Evolutionary conservation across 2,113 vertebrate genomes (phyloP).

Genomic region (Vicugna pacos): DNA sequence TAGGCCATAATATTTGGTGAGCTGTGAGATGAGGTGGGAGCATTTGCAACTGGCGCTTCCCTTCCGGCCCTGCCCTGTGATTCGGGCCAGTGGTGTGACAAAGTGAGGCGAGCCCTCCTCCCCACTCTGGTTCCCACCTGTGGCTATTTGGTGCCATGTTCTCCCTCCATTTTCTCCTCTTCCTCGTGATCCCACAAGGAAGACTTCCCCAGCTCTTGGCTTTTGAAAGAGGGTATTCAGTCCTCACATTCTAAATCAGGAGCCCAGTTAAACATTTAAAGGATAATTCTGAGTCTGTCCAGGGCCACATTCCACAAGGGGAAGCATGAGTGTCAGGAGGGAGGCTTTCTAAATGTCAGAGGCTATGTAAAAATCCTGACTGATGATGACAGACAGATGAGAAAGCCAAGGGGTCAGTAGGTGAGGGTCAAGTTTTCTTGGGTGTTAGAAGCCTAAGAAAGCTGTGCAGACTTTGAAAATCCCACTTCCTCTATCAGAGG

Average conservation of each 20-base stretch:
- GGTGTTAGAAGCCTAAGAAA: constrained; percentile 22
- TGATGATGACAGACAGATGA: not conserved
- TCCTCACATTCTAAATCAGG: constrained; percentile 48
- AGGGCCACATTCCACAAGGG: constrained; percentile 62
- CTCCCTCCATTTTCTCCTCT: not conserved
- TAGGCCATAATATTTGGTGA: constrained; percentile 55
- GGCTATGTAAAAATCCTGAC: constrained; percentile 26
- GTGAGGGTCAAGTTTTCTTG: constrained; percentile 20
- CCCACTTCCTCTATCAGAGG: not conserved
- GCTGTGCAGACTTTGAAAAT: not conserved
- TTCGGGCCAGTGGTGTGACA: constrained; percentile 19
- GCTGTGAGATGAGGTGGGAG: constrained; percentile 58
- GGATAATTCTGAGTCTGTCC: constrained; percentile 48
- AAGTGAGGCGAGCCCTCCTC: not conserved
- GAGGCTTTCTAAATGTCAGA: constrained; percentile 19
- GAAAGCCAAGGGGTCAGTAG: not conserved
- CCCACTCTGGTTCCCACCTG: constrained; percentile 17
- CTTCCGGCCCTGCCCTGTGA: not conserved
- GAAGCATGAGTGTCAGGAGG: not conserved
- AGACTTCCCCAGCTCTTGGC: not conserved
- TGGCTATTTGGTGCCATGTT: not conserved
- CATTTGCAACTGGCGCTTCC: constrained; percentile 8
- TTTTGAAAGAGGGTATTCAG: constrained; percentile 36
- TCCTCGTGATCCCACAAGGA: not conserved
- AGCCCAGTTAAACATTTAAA: constrained; percentile 51